Percentiles rank a stretch among this genome's conserved stretches.
Evolutionary conservation across 2,797 vertebrate genomes (phyloP).

Genomic region (Mycteria americana): DNA sequence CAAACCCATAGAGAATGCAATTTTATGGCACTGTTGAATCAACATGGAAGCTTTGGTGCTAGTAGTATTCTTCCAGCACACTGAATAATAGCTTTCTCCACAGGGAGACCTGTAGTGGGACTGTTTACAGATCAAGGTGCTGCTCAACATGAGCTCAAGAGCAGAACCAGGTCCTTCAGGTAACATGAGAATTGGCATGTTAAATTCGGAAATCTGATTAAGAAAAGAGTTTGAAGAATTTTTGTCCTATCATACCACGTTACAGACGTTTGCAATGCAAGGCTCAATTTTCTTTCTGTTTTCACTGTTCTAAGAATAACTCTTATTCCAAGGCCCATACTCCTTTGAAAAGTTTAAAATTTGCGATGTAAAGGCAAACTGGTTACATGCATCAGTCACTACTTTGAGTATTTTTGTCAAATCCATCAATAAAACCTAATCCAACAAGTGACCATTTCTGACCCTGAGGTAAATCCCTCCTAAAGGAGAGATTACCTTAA

Average conservation of each 20-base stretch:
- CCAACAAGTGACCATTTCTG: background rate
- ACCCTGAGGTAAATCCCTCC: background rate
- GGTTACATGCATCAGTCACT: background rate
- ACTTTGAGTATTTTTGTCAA: background rate
- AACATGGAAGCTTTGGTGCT: background rate
- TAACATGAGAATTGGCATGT: background rate
- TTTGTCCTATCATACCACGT: background rate
- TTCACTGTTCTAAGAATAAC: background rate
- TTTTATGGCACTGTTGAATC: background rate
- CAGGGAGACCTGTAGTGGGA: too few relatives aligned
- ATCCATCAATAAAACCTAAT: background rate
- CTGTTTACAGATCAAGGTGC: background rate
- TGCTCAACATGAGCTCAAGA: background rate
- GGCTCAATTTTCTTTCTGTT: background rate
- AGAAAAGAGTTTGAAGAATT: background rate
- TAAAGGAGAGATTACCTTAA: background rate
- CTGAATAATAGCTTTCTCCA: background rate
- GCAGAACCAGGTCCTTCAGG: background rate
- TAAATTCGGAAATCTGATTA: background rate
- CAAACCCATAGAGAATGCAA: background rate
- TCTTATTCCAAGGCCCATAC: background rate
- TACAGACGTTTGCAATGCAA: background rate
- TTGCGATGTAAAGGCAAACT: background rate
- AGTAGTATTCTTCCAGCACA: background rate
- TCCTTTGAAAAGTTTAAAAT: background rate